Evolutionary conservation across 2,888 invertebrate species (phyloP), one percentile per base, ranked within the genome.

Genomic region (Cephus pygmeus): DNA sequence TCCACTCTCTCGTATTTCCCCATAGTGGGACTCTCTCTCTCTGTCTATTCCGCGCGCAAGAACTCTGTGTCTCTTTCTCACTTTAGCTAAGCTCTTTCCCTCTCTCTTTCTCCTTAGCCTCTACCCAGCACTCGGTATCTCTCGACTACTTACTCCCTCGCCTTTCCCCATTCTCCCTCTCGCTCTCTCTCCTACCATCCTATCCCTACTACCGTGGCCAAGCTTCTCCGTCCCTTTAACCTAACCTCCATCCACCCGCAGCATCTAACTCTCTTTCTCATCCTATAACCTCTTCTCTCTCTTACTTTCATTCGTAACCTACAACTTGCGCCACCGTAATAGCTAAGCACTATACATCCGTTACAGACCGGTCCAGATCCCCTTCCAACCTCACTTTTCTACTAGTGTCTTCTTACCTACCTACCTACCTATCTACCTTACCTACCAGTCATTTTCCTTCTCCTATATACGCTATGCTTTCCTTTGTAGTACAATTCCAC

Each of bases 81-180:
- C 69, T 31, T 78, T 76, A 71, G 79, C 69, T 73, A 74, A 69
- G 71, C 80, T 81, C 80, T 73, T 79, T 77, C 79, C 76, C 78
- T 80, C 80, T 80, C 80, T 81, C 80, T 81, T 79, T 79, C 71
- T 31, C 69, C 15, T 40, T 74, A 31, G 78, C 73, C 78, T 73
- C 77, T 40, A 75, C 80, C 77, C 78, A 71, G 75, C 76, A 76
- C 75, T 78, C 76, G 77, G 75, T 78, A 81, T 78, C 75, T 75
- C 77, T 79, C 80, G 75, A 80, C 77, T 76, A 68, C 75, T 77
- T 76, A 74, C 77, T 69, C 75, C 69, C 69, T 35, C 68, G 40
- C 73, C 68, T 68, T 34, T 33, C 40, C 34, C 15, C 56, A 34
- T 40, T 68, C 77, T 69, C 77, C 6, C 12, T 77, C 73, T 73